These are phyloP conservation scores for Hybognathus amarus DNA, from an alignment of 2,797 vertebrate genomes.

Conservation along the genomic window DNA sequence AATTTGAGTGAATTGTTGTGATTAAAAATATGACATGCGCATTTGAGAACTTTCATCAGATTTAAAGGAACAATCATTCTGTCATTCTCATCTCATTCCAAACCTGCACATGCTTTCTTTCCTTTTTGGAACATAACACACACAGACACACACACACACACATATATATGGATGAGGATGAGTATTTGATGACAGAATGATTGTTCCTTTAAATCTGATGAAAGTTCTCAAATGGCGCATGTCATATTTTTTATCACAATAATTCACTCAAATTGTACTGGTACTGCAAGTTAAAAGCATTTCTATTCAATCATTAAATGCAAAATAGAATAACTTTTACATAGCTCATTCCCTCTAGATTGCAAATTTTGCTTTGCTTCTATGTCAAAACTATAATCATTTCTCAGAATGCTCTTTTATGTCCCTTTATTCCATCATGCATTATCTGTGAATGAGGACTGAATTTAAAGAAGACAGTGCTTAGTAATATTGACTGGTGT, in stretches of 20 bases:
- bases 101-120: too few relatives aligned
- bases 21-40: too few relatives aligned
- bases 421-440: not conserved
- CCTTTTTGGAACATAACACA: too few relatives aligned
- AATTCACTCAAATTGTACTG: not conserved
- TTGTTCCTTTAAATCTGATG: not conserved
- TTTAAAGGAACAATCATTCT: too few relatives aligned
- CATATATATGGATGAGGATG: too few relatives aligned
- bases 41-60: too few relatives aligned
- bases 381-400: not conserved
- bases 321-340: not conserved
- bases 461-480: not conserved
- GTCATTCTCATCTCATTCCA: too few relatives aligned
- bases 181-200: too few relatives aligned
- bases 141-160: too few relatives aligned
- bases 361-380: not conserved
- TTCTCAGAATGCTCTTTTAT: not conserved
- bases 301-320: not conserved
- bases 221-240: too few relatives aligned
- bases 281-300: not conserved
- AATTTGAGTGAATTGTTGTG: too few relatives aligned
- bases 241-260: not conserved
- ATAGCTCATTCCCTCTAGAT: not conserved
- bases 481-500: not conserved
- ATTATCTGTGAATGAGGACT: not conserved